Conservation (phyloP, 2,113 vertebrate species). For the Barnardius zonarius region DNA sequence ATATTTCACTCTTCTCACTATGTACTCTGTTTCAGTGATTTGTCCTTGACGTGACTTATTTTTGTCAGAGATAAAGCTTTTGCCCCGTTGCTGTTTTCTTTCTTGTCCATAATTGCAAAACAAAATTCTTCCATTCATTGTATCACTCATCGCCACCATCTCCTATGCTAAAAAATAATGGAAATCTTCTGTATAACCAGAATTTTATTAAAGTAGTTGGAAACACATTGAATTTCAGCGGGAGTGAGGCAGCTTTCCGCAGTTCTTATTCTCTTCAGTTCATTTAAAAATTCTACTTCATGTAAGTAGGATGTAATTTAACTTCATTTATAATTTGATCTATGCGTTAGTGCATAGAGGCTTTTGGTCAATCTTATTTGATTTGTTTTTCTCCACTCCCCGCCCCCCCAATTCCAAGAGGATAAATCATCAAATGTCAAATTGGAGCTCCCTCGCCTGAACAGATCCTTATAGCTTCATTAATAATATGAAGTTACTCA, state of each 20-base stretch:
- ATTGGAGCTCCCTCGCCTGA: neutral
- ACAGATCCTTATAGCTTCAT: neutral
- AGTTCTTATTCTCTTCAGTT: neutral
- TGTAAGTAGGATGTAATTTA: neutral
- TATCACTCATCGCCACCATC: neutral
- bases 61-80: neutral
- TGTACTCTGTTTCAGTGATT: neutral
- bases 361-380: neutral
- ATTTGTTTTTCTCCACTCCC: neutral
- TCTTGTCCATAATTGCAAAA: neutral
- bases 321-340: neutral
- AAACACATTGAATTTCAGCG: neutral
- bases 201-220: neutral
- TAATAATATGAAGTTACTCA: accelerated
- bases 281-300: neutral
- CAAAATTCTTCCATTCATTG: neutral
- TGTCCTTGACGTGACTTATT: neutral
- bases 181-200: neutral
- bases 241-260: neutral
- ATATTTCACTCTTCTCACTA: neutral
- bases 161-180: neutral
- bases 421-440: neutral
- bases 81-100: neutral
- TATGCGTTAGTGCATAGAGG: neutral
- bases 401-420: neutral